Evolutionary conservation across 2,888 invertebrate species (phyloP).

Genomic region (Maniola hyperantus): DNA sequence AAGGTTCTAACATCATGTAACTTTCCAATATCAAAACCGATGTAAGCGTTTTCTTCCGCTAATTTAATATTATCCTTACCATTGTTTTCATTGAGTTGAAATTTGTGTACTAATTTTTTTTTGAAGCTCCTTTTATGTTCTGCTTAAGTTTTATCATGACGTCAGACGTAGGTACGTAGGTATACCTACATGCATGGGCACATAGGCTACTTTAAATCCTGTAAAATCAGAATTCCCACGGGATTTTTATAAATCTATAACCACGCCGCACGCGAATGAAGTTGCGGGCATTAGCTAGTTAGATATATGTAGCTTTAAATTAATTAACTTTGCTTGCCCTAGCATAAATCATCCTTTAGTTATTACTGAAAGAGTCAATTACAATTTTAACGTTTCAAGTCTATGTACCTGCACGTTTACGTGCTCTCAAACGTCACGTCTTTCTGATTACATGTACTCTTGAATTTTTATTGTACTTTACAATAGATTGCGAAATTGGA

Average conservation of each 20-base stretch:
- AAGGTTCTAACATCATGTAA: slow-evolving; percentile 68
- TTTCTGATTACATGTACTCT: slow-evolving; percentile 49
- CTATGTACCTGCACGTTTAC: slow-evolving; percentile 30
- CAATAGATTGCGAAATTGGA: slow-evolving; percentile 22
- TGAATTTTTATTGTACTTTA: slow-evolving; percentile 50
- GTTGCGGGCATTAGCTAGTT: too few relatives aligned
- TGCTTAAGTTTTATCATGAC: slow-evolving; percentile 59
- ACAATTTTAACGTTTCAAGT: slow-evolving; percentile 53
- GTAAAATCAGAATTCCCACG: too few relatives aligned
- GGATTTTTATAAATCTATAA: too few relatives aligned
- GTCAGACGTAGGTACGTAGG: too few relatives aligned
- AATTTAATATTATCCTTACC: not conserved
- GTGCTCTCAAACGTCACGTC: slow-evolving; percentile 63
- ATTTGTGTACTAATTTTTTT: not conserved
- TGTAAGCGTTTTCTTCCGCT: slow-evolving; percentile 29
- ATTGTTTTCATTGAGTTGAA: not conserved
- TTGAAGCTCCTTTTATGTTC: not conserved
- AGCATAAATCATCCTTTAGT: too few relatives aligned
- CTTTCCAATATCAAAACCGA: slow-evolving; percentile 25
- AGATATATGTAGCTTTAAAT: slow-evolving; percentile 42
- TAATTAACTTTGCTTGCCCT: slow-evolving; percentile 11
- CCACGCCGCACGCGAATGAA: too few relatives aligned
- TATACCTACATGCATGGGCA: slow-evolving; percentile 59
- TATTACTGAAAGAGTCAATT: slow-evolving; percentile 58
- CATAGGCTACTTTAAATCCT: too few relatives aligned